phyloP scores from a whole-genome alignment of 2,113 vertebrate genomes.

The Ptyas mucosa region DNA sequence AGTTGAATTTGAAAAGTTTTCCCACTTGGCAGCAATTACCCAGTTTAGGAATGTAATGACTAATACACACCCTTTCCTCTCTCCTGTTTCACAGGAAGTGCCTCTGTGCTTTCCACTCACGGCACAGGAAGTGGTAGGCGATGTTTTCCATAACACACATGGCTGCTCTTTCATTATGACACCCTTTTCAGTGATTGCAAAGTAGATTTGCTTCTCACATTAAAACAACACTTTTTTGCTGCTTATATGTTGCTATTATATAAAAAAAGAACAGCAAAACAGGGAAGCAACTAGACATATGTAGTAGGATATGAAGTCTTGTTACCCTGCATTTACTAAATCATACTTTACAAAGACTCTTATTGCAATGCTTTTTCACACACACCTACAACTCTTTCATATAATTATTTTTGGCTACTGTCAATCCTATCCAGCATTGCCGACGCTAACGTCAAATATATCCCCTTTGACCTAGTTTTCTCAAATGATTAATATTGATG shows the following conservation, averaged over 20 bases:
- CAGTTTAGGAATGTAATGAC: slow-evolving; percentile 1
- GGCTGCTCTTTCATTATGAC: background rate
- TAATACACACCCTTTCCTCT: slow-evolving; percentile 33
- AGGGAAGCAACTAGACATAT: background rate
- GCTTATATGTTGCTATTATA: background rate
- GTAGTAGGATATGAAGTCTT: background rate
- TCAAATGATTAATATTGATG: background rate
- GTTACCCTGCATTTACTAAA: background rate
- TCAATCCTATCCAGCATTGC: too few species aligned
- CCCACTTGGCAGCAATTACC: slow-evolving; percentile 9
- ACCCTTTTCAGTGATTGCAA: background rate
- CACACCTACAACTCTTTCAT: background rate
- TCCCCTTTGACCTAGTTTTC: background rate
- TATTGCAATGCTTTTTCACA: background rate
- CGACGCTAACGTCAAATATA: background rate
- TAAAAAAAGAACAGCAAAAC: background rate
- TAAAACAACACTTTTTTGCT: background rate
- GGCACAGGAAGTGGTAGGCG: slow-evolving; percentile 29
- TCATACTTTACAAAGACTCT: background rate
- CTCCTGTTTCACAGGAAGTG: slow-evolving; percentile 41
- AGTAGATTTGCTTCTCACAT: background rate
- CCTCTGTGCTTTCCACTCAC: slow-evolving; percentile 31
- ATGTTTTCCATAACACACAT: slow-evolving; percentile 15
- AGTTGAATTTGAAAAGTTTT: slow-evolving; percentile 6
- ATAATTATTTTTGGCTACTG: background rate